Evolutionary conservation across 2,888 invertebrate species (phyloP).

Genomic region (Gymnoscelis rufifasciata): DNA sequence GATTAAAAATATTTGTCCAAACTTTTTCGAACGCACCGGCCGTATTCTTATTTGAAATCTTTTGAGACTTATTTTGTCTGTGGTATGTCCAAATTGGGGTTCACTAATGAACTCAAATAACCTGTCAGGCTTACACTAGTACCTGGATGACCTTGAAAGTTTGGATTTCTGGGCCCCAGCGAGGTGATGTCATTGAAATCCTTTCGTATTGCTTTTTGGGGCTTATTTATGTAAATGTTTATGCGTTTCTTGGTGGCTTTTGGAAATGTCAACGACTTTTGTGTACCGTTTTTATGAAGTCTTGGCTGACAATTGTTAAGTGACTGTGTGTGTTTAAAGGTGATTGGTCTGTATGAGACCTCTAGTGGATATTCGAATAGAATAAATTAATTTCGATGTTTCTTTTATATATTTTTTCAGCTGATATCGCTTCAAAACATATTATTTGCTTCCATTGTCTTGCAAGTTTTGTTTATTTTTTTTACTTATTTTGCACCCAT

Average conservation of each 20-base stretch:
- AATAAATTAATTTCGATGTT: no score
- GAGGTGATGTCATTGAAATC: constrained; percentile 27
- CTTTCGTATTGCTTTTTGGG: constrained; percentile 17
- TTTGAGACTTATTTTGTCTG: constrained; percentile 6
- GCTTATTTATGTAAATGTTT: constrained; percentile 19
- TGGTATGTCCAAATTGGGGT: constrained; percentile 25
- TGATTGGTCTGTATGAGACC: not conserved
- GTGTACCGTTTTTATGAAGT: not conserved
- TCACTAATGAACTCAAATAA: constrained; percentile 38
- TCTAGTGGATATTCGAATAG: no score
- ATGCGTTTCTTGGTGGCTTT: constrained; percentile 19
- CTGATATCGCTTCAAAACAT: no score
- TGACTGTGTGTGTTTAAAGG: not conserved
- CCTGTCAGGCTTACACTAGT: constrained; percentile 25
- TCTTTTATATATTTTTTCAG: no score
- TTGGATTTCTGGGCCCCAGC: constrained; percentile 28
- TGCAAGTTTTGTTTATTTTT: no score
- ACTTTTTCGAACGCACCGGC: constrained; percentile 11
- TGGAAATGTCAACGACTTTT: constrained; percentile 21
- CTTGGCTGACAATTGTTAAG: not conserved
- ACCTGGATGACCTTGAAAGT: constrained; percentile 32
- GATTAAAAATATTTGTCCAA: constrained; percentile 25
- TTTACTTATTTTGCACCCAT: no score
- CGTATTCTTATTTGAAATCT: no score
- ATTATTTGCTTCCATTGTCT: no score